Percentiles rank a stretch among this genome's conserved stretches.
These are phyloP conservation scores for Actias luna DNA, from an alignment of 2,888 invertebrate species.

Conservation along the genomic window DNA sequence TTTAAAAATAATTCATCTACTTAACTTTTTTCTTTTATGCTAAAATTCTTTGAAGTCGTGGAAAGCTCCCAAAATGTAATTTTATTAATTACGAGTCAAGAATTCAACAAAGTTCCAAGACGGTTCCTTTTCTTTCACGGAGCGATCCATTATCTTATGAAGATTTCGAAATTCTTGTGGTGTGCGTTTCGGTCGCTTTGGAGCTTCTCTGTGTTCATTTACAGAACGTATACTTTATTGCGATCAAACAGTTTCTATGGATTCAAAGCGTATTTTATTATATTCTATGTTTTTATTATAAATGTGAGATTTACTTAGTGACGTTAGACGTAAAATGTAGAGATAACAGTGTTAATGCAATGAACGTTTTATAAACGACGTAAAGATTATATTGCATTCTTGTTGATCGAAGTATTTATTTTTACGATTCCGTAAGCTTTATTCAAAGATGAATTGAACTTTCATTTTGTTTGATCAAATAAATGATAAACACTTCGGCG, in stretches of 20 bases:
- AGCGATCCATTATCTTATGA: constrained; percentile 81
- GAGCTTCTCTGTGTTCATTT: constrained; percentile 20
- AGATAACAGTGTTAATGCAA: too few species aligned
- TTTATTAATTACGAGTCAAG: constrained; percentile 82
- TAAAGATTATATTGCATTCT: too few species aligned
- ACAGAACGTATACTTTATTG: constrained; percentile 22
- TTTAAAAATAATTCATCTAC: constrained; percentile 80
- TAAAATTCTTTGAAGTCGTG: constrained; percentile 80
- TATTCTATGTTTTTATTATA: background rate
- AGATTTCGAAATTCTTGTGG: constrained; percentile 80
- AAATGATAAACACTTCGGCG: constrained; percentile 5
- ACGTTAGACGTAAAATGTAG: too few species aligned
- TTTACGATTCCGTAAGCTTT: too few species aligned
- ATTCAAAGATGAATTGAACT: background rate
- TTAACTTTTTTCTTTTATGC: constrained; percentile 80
- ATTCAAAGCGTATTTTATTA: background rate
- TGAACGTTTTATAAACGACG: too few species aligned
- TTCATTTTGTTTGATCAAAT: constrained; percentile 5
- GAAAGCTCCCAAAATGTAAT: constrained; percentile 82
- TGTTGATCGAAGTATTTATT: too few species aligned
- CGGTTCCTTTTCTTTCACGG: constrained; percentile 74
- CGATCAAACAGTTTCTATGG: constrained; percentile 8
- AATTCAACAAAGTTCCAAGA: constrained; percentile 79
- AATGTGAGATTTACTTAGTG: background rate
- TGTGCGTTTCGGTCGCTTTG: constrained; percentile 38